Conservation (phyloP, 2,113 vertebrate species). For the Chaenocephalus aceratus region DNA sequence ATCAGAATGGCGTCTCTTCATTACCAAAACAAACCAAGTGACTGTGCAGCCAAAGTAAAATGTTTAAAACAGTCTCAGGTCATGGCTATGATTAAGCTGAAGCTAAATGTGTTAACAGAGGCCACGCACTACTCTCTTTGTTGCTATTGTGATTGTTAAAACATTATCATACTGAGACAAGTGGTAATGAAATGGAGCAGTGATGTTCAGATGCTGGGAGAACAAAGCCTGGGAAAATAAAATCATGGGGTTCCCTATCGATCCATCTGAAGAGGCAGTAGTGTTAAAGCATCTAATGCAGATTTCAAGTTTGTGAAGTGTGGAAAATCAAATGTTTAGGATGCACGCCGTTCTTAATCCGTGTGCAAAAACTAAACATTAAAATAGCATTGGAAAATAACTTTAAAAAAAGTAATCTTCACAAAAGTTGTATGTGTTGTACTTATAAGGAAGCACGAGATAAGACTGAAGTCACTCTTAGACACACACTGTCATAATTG, state of each 20-base stretch:
- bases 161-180: background rate
- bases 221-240: background rate
- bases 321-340: background rate
- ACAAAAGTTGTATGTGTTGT: background rate
- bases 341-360: background rate
- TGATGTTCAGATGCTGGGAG: background rate
- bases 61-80: constrained; percentile 13
- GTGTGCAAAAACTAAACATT: background rate
- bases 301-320: background rate
- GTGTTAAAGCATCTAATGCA: background rate
- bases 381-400: background rate
- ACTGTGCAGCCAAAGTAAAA: background rate
- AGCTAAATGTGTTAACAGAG: background rate
- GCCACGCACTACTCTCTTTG: background rate
- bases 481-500: background rate
- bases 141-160: background rate
- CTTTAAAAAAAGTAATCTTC: background rate
- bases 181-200: background rate
- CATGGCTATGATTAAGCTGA: constrained; percentile 12
- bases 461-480: background rate
- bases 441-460: constrained; percentile 14
- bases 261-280: background rate
- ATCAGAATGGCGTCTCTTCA: constrained; percentile 24
- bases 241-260: background rate
- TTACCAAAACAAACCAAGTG: constrained; percentile 42